Conservation (phyloP, 2,888 invertebrate species). For the Trichopoda pennipes region DNA sequence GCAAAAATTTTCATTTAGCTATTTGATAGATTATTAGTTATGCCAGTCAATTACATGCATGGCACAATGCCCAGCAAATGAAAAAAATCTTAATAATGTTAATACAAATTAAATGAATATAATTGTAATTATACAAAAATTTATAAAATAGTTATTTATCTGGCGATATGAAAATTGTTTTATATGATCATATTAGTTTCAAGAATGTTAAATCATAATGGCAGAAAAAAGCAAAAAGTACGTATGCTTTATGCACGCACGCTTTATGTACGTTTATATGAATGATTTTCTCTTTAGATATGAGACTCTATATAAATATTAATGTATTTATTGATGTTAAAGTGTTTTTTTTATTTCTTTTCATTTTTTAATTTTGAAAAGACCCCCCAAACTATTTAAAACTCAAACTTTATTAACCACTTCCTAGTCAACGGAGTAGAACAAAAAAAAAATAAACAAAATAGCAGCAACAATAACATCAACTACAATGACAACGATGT, state of each 20-base stretch:
- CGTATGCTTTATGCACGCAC: background rate
- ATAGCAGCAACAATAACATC: slow-evolving; percentile 32
- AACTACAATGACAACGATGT: slow-evolving; percentile 58
- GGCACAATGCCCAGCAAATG: slow-evolving; percentile 35
- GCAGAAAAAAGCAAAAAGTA: background rate
- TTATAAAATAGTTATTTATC: background rate
- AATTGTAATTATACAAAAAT: slow-evolving; percentile 47
- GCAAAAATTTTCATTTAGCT: slow-evolving; percentile 41
- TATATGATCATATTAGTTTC: slow-evolving; percentile 44
- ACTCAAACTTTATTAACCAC: slow-evolving; percentile 43
- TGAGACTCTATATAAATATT: slow-evolving; percentile 43
- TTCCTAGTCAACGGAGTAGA: slow-evolving; percentile 56
- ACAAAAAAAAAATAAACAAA: slow-evolving; percentile 40
- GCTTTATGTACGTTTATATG: background rate
- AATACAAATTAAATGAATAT: slow-evolving; percentile 35
- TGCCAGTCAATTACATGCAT: slow-evolving; percentile 54
- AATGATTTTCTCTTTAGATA: background rate
- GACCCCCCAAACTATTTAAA: slow-evolving; percentile 65
- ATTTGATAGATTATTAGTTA: slow-evolving; percentile 66
- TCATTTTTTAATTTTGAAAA: slow-evolving; percentile 56
- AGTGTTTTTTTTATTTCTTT: slow-evolving; percentile 31
- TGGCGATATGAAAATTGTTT: slow-evolving; percentile 37
- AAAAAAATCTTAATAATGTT: slow-evolving; percentile 1
- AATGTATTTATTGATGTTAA: slow-evolving; percentile 52
- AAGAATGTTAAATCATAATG: slow-evolving; percentile 50